Evolutionary conservation across 1,140 invertebrate genomes (phyloP), one percentile per base, ranked within the genome.

Genomic region (Mercenaria mercenaria): DNA sequence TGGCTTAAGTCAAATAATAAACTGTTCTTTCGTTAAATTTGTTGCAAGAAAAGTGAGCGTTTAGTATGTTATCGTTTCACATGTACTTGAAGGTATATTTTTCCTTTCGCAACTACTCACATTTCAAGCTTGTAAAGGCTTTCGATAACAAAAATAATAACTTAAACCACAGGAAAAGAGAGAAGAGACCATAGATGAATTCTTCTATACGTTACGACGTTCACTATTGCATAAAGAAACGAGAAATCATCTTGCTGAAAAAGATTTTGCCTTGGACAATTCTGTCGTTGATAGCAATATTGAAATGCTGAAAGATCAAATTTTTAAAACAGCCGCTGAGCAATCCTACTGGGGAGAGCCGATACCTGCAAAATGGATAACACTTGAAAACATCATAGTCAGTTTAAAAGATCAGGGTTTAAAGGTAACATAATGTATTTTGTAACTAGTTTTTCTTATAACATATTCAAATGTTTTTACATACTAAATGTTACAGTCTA

Each of bases 311-410:
- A 18, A 29, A 10, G 11, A 41, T 39, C 41, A 39, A 39, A 74
- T 74, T 41, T 13, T 74, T 23, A 29, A 74, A n/a, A 47, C n/a
- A 10, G 69, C 69, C 23, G 18, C 37, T 4, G 20, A n/a, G 20
- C 69, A 74, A 26, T 11, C 4, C 6, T 74, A 74, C 18, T 74
- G 69, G 69, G 69, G 69, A 8, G 69, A 74, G n/a, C 69, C 39
- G 1, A 74, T 39, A 23, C 69, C 69, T n/a, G 69, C 69, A 4
- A 74, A 74, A 41, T 74, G 69, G 69, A 74, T 74, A 39, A 41
- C 41, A 29, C 20, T 74, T 1, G 69, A 74, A 29, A 74, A 74
- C 37, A 47, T 39, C 3, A 8, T 74, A 8, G 2, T 41, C 37
- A 47, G 41, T n/a, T 26, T 74, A 18, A 74, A 74, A 39, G 26